Evolutionary conservation across 2,113 vertebrate genomes (phyloP), one percentile per base, ranked within the genome.

Genomic region (Otus sunia): DNA sequence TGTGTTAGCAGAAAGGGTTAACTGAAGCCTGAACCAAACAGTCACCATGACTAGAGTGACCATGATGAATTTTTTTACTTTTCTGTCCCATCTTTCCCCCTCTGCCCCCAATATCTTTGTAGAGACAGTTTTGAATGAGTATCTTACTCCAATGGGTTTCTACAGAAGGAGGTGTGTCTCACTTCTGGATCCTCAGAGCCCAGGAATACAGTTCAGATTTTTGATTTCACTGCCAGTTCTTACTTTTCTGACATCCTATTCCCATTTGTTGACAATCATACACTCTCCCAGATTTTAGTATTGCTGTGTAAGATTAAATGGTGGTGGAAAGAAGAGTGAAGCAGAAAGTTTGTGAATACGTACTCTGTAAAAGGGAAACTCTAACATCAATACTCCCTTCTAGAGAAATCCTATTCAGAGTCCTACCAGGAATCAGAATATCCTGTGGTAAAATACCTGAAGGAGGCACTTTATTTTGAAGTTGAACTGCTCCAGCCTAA

Each of bases 401-500:
- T 56, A 98, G 98, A 97, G 6, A 59, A 84, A 53, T 81, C 90
- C 19, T 98, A 96, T 71, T 91, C 49, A 13, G 67, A 95, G 2
- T 81, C 94, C 63, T 98, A 97, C 39, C 72, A 71, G 45, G 94
- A 97, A 30, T 6, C 5, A 0, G 97, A 98, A 34, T 97, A 98
- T 73, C 97, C 98, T 50, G 97, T 98, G 30, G 72, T 95, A 30
- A 97, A 96, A 80, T 98, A 98, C 50, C 88, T 98, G 62, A 74
- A 37, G n/a, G 98, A 98, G 2, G 53, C 97, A 15, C 41, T 98
- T 58, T 97, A 98, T 88, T 98, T 98, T 84, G 93, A 98, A 92
- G 91, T 94, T 39, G 95, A 98, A 69, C 92, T 98, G 37, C 74
- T 97, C 17, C 75, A 94, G 45, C 97, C 96, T 53, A 52, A 96